A percentile compares a stretch with the other conserved stretches of the same genome.
phyloP scores from a whole-genome alignment of 2,113 vertebrate species.

The Nesospiza acunhae region DNA sequence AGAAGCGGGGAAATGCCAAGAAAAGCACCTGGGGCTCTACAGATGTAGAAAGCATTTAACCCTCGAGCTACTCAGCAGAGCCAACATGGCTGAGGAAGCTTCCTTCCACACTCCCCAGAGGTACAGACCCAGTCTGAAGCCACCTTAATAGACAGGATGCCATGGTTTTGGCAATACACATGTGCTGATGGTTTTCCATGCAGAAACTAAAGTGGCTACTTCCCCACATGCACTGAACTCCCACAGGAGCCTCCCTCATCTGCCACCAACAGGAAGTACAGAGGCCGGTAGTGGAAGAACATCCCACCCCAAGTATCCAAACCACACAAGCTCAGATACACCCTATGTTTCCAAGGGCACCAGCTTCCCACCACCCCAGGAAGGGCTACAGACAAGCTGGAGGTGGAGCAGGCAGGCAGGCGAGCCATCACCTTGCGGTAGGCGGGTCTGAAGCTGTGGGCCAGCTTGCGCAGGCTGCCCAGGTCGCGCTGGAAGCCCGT shows the following conservation, averaged over 20 bases:
- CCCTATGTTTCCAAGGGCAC: background rate
- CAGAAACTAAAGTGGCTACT: background rate
- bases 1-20: background rate
- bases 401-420: rapidly evolving
- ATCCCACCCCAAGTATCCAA: background rate
- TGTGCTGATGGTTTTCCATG: background rate
- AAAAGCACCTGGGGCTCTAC: background rate
- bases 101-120: background rate
- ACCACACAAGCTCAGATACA: background rate
- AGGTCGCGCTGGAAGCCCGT: slow-evolving; percentile 96
- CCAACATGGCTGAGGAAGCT: rapidly evolving
- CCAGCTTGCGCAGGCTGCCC: slow-evolving; percentile 89
- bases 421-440: slow-evolving; percentile 86
- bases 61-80: background rate
- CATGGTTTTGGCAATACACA: background rate
- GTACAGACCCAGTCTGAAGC: background rate
- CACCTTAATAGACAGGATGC: background rate
- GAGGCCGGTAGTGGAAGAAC: background rate
- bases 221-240: rapidly evolving
- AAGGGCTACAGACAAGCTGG: background rate
- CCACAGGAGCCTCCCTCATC: background rate
- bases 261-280: background rate
- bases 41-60: background rate
- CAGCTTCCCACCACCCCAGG: rapidly evolving
- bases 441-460: slow-evolving; percentile 87